phyloP scores from a whole-genome alignment of 2,888 invertebrate genomes.

The Diaperis boleti region DNA sequence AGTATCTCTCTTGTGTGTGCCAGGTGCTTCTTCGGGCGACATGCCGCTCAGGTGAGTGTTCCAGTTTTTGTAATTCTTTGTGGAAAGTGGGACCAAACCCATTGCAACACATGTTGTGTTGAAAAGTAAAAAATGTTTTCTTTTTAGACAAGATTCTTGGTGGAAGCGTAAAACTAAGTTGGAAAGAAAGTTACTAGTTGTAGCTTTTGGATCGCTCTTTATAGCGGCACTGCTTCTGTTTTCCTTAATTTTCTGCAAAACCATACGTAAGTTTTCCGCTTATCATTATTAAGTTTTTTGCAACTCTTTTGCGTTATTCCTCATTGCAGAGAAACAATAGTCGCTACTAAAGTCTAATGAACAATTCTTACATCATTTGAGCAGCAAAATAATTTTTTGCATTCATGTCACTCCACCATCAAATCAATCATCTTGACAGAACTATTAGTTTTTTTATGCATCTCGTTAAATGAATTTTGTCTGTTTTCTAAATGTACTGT shows the following conservation, averaged over 20 bases:
- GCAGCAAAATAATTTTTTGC: too few species aligned
- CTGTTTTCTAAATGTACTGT: slow-evolving; percentile 23
- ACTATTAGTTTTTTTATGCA: slow-evolving; percentile 31
- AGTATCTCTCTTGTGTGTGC: slow-evolving; percentile 8
- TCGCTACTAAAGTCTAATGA: neutral
- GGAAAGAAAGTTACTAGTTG: slow-evolving; percentile 72
- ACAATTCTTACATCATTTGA: neutral
- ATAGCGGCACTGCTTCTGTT: slow-evolving; percentile 67
- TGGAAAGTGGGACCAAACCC: slow-evolving; percentile 11
- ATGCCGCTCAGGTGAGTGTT: slow-evolving; percentile 36
- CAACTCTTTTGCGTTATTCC: neutral
- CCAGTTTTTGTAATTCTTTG: slow-evolving; percentile 3
- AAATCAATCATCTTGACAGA: slow-evolving; percentile 68
- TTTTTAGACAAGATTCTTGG: slow-evolving; percentile 46
- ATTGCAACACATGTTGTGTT: neutral
- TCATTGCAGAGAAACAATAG: neutral
- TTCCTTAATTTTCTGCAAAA: slow-evolving; percentile 39
- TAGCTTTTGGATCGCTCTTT: slow-evolving; percentile 68
- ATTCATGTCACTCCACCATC: slow-evolving; percentile 48
- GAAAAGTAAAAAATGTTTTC: neutral
- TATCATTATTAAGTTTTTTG: neutral
- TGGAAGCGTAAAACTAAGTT: slow-evolving; percentile 71
- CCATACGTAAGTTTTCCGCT: slow-evolving; percentile 10
- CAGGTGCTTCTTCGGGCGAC: slow-evolving; percentile 7
- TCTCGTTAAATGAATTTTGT: slow-evolving; percentile 32